A percentile compares a stretch with the other conserved stretches of the same genome.
Conservation (phyloP, 2,113 vertebrate species). For the Clupea harengus region DNA sequence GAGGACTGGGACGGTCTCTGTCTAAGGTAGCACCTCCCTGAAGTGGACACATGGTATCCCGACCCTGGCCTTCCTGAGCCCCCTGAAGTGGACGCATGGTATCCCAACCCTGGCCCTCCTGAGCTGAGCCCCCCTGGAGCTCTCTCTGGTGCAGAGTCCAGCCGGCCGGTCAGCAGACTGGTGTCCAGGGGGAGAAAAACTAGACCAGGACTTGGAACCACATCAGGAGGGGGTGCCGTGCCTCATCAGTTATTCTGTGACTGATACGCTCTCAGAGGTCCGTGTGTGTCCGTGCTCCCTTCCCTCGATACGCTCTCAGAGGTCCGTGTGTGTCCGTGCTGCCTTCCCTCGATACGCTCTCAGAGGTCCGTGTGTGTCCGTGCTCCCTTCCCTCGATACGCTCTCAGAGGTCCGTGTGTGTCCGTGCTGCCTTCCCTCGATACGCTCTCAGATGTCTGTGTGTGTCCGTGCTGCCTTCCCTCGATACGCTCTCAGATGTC, state of each 20-base stretch:
- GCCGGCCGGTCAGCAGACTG: background rate
- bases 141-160: background rate
- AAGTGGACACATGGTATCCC: background rate
- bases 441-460: background rate
- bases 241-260: background rate
- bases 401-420: background rate
- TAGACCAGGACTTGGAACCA: no score
- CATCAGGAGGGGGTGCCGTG: no score
- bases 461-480: no score
- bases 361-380: no score
- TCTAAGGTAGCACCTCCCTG: no score
- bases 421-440: no score
- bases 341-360: background rate
- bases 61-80: background rate
- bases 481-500: background rate
- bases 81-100: background rate
- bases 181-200: background rate
- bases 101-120: background rate
- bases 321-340: background rate
- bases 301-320: no score
- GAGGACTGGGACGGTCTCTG: no score
- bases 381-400: background rate
- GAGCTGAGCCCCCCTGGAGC: background rate
- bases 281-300: background rate
- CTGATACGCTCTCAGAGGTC: background rate